These are phyloP conservation scores for Limanda limanda DNA, from an alignment of 2,113 vertebrate species.

Conservation along the genomic window DNA sequence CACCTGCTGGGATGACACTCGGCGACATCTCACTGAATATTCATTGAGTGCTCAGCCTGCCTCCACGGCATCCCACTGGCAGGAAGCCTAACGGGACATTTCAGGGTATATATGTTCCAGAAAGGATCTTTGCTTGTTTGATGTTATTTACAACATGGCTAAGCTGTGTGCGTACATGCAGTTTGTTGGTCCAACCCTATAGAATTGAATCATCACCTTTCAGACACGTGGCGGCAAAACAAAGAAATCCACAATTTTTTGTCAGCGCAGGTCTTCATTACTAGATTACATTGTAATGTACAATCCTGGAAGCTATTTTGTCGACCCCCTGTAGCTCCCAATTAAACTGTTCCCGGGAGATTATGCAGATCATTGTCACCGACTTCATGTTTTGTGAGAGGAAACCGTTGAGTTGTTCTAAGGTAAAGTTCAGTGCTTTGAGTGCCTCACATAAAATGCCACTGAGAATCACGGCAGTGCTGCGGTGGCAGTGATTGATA, in stretches of 20 bases:
- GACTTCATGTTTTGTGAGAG: constrained; percentile 12
- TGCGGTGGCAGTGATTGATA: constrained; percentile 7
- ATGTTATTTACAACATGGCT: constrained; percentile 22
- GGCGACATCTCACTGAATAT: constrained; percentile 64
- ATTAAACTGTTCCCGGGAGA: constrained; percentile 6
- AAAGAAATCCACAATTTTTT: background rate
- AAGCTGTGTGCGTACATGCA: background rate
- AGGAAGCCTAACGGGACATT: constrained; percentile 39
- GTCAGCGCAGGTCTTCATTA: background rate
- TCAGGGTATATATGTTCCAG: constrained; percentile 32
- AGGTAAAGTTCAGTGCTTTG: constrained; percentile 6
- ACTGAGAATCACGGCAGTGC: background rate
- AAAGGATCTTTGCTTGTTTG: constrained; percentile 12
- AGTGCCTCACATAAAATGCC: background rate
- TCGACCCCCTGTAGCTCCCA: constrained; percentile 3
- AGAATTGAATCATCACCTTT: background rate
- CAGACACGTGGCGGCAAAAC: background rate
- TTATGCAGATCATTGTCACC: background rate
- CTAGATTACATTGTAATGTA: background rate
- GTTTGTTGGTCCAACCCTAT: background rate
- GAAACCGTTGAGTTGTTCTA: constrained; percentile 2
- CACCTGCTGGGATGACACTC: constrained; percentile 62
- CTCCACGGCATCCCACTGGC: constrained; percentile 23
- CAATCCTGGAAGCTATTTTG: background rate
- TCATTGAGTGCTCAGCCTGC: constrained; percentile 53